Conservation (phyloP, 2,888 invertebrate genomes). For the Celastrina argiolus region DNA sequence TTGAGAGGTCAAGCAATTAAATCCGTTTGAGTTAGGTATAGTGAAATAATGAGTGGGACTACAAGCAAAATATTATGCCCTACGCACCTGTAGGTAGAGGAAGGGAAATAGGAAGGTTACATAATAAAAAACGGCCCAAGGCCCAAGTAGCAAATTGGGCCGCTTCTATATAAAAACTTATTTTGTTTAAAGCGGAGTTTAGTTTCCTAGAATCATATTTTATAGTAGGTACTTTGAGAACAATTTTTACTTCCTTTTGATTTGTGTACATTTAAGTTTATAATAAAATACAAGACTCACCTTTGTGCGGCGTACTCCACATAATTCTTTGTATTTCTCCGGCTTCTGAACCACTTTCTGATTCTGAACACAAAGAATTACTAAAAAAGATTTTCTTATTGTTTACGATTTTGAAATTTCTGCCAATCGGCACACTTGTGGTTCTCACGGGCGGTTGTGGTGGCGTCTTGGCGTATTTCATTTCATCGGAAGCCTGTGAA, state of each 20-base stretch:
- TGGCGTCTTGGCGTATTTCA: constrained; percentile 38
- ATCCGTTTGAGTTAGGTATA: background rate
- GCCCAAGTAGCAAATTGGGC: no score
- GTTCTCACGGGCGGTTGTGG: constrained; percentile 61
- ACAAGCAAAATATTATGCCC: no score
- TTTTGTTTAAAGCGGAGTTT: no score
- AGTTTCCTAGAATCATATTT: no score
- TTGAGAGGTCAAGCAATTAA: background rate
- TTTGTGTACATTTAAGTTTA: background rate
- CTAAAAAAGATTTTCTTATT: constrained; percentile 41
- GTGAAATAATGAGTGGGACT: background rate
- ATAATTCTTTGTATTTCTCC: constrained; percentile 83
- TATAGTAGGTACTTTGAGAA: no score
- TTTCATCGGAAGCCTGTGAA: constrained; percentile 29
- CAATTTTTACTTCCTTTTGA: no score
- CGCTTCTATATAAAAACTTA: no score
- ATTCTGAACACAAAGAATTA: constrained; percentile 71
- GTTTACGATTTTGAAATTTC: constrained; percentile 33
- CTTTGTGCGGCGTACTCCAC: constrained; percentile 48
- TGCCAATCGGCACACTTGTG: constrained; percentile 49
- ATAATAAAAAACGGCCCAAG: no score
- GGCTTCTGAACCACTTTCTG: constrained; percentile 85
- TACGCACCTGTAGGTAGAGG: no score
- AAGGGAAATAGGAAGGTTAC: no score
- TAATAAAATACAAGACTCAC: constrained; percentile 32